Base-by-base conservation (phyloP, 2,113 vertebrate genomes). In the Anarrhichthys ocellatus region DNA sequence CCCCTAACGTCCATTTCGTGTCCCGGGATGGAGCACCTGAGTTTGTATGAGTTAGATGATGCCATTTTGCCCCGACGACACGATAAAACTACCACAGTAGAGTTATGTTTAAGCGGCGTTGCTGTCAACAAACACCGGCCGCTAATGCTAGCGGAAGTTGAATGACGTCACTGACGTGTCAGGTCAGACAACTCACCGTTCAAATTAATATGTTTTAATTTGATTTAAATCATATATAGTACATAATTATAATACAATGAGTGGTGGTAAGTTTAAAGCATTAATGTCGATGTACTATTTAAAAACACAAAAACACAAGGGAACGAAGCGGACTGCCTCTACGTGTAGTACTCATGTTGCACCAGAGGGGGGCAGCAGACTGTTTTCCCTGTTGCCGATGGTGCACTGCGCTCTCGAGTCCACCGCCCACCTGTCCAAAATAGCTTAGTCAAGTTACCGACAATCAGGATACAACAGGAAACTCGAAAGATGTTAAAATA, bases 1-100 rank as follows among this genome's bases (percentile, higher is more conserved):
- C 98, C 98, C 32, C 98, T 93, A 1, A 99, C 97, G 76, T 99
- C 98, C 96, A 98, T 96, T 62, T 96, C 96, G 27, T 99, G 98
- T 4, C 96, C 98, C 13, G 91, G 86, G 29, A 99, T 90, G 7
- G 97, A 97, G 88, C 97, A 99, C 76, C 97, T 94, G 61, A 99
- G 96, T 87, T 96, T 97, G 87, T 96, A 99, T 2, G 85, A 90
- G 63, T 91, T 94, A 48, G 92, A 71, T 4, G 93, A 93, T 48
- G 94, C 94, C 96, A 96, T 96, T 88, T 84, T 88, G 15, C 36
- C 44, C 56, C 59, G 1, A 85, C 18, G 78, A 56, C 58, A 66
- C 80, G 50, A 22, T 38, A 44, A 61, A 78, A 79, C 69, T 20
- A 32, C 18, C 64, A 44, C 54, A 34, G 58, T 6, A 40, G 15